Percentiles rank a stretch among this genome's conserved stretches.
Conservation (phyloP, 2,888 invertebrate genomes). For the Volucella bombylans region DNA sequence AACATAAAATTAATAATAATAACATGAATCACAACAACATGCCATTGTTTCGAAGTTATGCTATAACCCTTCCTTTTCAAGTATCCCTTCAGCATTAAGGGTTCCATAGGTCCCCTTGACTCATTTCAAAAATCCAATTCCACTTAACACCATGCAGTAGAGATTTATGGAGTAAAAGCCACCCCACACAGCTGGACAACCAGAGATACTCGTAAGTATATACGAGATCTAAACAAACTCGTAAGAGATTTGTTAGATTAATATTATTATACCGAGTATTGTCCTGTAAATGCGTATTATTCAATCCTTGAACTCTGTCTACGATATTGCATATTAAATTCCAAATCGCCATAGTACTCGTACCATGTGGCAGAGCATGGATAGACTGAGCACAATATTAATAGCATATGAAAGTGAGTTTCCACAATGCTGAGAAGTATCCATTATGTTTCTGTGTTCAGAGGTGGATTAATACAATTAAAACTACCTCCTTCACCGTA, state of each 20-base stretch:
- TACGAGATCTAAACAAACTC: not conserved
- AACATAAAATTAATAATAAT: conserved; percentile 32
- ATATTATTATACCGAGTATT: conserved; percentile 43
- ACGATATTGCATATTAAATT: conserved; percentile 53
- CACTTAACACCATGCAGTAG: conserved; percentile 46
- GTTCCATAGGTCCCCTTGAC: not conserved
- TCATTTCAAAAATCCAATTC: conserved; percentile 49
- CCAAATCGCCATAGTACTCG: not conserved
- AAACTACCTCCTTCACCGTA: no score
- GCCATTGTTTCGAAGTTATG: conserved; percentile 35
- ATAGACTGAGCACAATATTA: no score
- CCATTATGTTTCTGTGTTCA: no score
- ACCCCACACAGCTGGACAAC: conserved; percentile 49
- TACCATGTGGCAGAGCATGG: not conserved
- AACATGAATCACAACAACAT: conserved; percentile 53
- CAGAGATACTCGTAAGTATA: conserved; percentile 41
- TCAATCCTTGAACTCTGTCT: conserved; percentile 58
- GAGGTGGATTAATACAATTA: no score
- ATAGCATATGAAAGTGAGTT: no score
- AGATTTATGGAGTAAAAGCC: conserved; percentile 37
- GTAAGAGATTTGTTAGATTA: conserved; percentile 49
- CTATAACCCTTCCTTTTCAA: not conserved
- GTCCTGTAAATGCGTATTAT: conserved; percentile 37
- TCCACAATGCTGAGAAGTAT: no score
- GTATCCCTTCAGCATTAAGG: not conserved